Evolutionary conservation across 2,797 vertebrate genomes (phyloP), one percentile per base, ranked within the genome.

Genomic region (Rhadinocentrus ornatus): DNA sequence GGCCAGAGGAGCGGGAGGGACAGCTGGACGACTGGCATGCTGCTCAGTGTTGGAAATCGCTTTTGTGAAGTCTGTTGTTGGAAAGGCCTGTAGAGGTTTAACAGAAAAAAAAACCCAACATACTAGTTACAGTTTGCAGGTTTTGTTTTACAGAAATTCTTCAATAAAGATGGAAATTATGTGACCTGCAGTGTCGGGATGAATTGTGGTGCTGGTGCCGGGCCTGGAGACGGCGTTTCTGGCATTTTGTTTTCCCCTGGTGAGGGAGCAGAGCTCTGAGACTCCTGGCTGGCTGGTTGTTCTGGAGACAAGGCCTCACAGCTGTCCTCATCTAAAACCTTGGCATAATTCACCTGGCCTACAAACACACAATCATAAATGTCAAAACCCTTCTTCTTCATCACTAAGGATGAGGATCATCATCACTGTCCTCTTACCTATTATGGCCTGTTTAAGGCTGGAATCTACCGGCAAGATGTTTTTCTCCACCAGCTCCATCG

Each of bases 401-500:
- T 5, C 44, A n/a, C 44, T 10, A 46, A 46, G 2, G 2, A 3
- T 39, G 6, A 2, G 12, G 24, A 18, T 31, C 11, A n/a, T 8
- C 24, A 52, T 35, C 29, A 13, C 4, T 22, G 32, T 5, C 12
- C 9, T 71, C 80, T 96, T 93, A 95, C 98, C 97, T 88, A 96
- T 98, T 71, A 99, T 98, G 20, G 97, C 97, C 91, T 98, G 95
- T 87, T 99, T 99, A 31, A 99, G 92, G 1, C 93, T 98, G 80
- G 96, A 97, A 76, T 97, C 97, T 46, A 99, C 97, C 0, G 98
- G 97, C 60, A 99, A 90, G 88, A 99, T 99, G 91, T 99, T 99
- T 81, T 99, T 99, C 93, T 98, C 96, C 68, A 99, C 96, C 84
- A 99, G 94, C 89, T 99, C 98, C 97, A 99, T 96, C 1, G 98